Evolutionary conservation across 2,797 vertebrate genomes (phyloP).

Genomic region (Orientallactaga sibirica): DNA sequence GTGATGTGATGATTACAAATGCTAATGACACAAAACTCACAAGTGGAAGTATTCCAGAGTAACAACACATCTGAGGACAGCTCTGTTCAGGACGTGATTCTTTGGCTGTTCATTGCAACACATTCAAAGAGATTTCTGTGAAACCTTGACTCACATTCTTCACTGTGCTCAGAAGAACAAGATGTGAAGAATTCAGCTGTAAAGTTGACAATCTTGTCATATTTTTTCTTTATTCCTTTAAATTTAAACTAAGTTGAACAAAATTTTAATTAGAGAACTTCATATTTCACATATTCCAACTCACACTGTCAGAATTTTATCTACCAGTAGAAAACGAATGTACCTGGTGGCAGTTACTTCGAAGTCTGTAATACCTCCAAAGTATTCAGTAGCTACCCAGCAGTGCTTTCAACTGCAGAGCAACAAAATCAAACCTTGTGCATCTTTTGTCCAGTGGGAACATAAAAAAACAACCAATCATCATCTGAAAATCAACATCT

Average conservation of each 20-base stretch:
- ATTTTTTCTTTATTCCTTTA: constrained; percentile 52
- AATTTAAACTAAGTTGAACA: constrained; percentile 49
- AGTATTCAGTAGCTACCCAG: constrained; percentile 32
- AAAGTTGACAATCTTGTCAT: constrained; percentile 46
- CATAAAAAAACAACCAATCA: not conserved
- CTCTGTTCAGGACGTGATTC: constrained; percentile 75
- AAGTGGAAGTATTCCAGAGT: constrained; percentile 83
- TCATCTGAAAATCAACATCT: constrained; percentile 43
- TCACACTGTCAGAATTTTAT: constrained; percentile 48
- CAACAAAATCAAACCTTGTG: not conserved
- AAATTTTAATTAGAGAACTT: constrained; percentile 57
- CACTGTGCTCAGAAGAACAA: constrained; percentile 36
- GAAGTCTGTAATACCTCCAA: constrained; percentile 41
- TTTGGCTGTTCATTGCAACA: constrained; percentile 71
- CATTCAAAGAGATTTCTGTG: constrained; percentile 59
- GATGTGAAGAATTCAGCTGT: constrained; percentile 3
- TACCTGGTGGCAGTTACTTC: constrained; percentile 40
- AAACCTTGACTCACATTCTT: constrained; percentile 51
- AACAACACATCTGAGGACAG: constrained; percentile 78
- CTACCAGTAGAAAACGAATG: constrained; percentile 42
- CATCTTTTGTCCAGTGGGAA: not conserved
- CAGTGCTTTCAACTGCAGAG: not conserved
- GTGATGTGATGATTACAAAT: constrained; percentile 77
- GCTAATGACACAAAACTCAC: constrained; percentile 77
- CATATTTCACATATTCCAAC: constrained; percentile 33